Evolutionary conservation across 2,888 invertebrate species (phyloP), one percentile per base, ranked within the genome.

Genomic region (Netelia virgata): DNA sequence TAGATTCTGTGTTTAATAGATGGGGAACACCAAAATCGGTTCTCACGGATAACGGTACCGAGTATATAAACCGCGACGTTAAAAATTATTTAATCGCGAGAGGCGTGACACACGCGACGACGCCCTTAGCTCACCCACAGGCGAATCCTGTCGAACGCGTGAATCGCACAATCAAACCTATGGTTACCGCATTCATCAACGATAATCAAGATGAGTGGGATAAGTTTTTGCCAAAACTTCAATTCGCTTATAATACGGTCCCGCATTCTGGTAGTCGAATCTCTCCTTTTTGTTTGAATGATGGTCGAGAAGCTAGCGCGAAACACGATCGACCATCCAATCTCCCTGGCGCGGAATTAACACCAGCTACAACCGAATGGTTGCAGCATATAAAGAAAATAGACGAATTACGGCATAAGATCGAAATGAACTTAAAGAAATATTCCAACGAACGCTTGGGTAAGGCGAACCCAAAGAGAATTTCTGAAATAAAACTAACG

Each of bases 231-330:
- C 47, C 47, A 47, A 47, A 47, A 14, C 47, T 47, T 47, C 47
- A 47, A 47, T 47, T 47, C 14, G 11, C 47, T 11, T 47, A 47
- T 47, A 47, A 47, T 3, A 47, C 47, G 1, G 11, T 47, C 47
- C 47, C 47, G 1, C 11, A 47, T 6, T 10, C 47, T 3, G 47
- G 47, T 47, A 6, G 47, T 47, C 47, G 47, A 55, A 55, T 55
- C 55, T 55, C 55, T 8, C 55, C 55, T 16, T 55, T 55, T 16
- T 55, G 18, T 16, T 55, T 55, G 18, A 55, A 55, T 14, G 18
- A 55, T 16, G 55, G 55, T 18, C 55, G 55, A 18, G 55, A 55
- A 18, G 55, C 55, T 55, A 55, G 55, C 18, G 55, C 55, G 18
- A 55, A 55, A 55, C n/a, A 16, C 18, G 55, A 55, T 9, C 55